A percentile compares a stretch with the other conserved stretches of the same genome.
Evolutionary conservation across 2,888 invertebrate genomes (phyloP).

Genomic region (Periphyllus acericola): DNA sequence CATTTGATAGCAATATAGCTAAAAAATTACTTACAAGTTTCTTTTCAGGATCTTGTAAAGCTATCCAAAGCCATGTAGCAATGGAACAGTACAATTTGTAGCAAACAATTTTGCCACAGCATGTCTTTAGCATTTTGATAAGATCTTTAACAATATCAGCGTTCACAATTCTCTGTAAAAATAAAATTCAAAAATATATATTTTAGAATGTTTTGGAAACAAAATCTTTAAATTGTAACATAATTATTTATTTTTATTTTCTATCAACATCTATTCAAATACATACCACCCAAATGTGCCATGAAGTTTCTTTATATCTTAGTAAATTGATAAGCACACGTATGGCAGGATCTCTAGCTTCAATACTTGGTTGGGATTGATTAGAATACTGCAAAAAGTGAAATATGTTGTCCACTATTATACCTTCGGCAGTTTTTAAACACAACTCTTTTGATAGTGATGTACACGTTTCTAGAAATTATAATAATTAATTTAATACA

Average conservation of each 20-base stretch:
- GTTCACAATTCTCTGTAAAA: slow-evolving; percentile 8
- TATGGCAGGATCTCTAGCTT: slow-evolving; percentile 59
- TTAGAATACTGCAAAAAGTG: slow-evolving; percentile 61
- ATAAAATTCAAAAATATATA: background rate
- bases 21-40: slow-evolving; percentile 29
- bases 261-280: background rate
- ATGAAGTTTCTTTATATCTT: slow-evolving; percentile 48
- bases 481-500: background rate
- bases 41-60: slow-evolving; percentile 44
- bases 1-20: background rate
- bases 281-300: slow-evolving; percentile 54
- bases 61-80: slow-evolving; percentile 54
- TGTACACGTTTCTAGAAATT: slow-evolving; percentile 44
- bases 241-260: background rate
- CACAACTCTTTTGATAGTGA: slow-evolving; percentile 57
- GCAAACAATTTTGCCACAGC: slow-evolving; percentile 40
- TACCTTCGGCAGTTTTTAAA: slow-evolving; percentile 46
- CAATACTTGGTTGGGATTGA: slow-evolving; percentile 62
- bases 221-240: background rate
- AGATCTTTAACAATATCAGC: slow-evolving; percentile 44
- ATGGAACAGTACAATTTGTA: slow-evolving; percentile 51
- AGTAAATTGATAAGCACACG: slow-evolving; percentile 62
- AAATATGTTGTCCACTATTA: slow-evolving; percentile 57
- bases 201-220: background rate
- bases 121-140: slow-evolving; percentile 54